Percentiles rank a stretch among this genome's conserved stretches.
Conservation (phyloP, 2,797 vertebrate genomes). For the Babyrousa celebensis region DNA sequence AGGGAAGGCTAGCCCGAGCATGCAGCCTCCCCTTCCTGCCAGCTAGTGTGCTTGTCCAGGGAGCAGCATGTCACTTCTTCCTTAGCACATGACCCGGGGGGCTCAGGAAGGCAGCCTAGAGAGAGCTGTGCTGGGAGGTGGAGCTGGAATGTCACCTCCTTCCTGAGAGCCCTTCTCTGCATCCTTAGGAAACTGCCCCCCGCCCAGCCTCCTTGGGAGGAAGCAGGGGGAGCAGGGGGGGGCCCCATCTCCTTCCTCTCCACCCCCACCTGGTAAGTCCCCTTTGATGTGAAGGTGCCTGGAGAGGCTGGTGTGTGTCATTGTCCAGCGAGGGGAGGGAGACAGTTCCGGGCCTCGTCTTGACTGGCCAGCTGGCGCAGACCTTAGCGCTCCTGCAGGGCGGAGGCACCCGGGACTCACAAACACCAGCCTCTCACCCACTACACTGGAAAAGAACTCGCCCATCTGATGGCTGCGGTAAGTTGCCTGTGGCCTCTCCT, state of each 20-base stretch:
- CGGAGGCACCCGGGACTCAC: background rate
- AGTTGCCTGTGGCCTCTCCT: background rate
- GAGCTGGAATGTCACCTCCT: constrained; percentile 19
- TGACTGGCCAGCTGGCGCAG: background rate
- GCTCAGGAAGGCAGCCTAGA: background rate
- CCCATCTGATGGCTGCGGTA: background rate
- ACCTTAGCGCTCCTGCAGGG: rapidly evolving
- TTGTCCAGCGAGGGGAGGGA: background rate
- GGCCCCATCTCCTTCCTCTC: constrained; percentile 77
- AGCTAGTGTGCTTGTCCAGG: background rate
- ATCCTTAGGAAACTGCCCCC: constrained; percentile 30
- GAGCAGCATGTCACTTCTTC: background rate
- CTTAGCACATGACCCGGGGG: rapidly evolving
- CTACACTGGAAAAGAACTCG: background rate
- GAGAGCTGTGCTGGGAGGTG: background rate
- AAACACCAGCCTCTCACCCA: background rate
- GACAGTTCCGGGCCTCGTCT: background rate
- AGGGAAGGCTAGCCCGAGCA: background rate
- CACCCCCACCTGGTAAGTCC: background rate
- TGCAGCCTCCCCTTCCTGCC: background rate
- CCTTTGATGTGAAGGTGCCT: constrained; percentile 81
- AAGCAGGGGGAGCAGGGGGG: constrained; percentile 60
- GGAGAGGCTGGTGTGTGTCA: constrained; percentile 78
- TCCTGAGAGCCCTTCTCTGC: constrained; percentile 30
- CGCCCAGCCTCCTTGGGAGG: constrained; percentile 43